Base-by-base conservation (phyloP, 2,113 vertebrate species). In the Amazona guildingii region DNA sequence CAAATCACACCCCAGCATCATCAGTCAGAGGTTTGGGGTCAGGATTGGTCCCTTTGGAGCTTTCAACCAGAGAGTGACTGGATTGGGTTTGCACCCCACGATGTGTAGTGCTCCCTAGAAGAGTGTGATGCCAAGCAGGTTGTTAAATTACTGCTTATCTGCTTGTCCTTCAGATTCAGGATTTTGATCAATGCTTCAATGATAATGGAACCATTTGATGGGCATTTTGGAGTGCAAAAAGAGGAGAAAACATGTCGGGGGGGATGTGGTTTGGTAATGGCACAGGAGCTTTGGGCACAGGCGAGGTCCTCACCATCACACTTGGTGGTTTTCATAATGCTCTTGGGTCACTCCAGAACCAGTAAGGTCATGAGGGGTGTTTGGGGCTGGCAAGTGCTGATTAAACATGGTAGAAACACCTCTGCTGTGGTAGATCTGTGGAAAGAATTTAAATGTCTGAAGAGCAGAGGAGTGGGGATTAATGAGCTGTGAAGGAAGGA, bases 401-500 rank as follows among this genome's bases (percentile, higher is more conserved):
- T 97, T 96, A 91, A 97, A 97, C 74, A 59, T 19, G 77, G 54
- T 94, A 68, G 69, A 91, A 91, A 93, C 88, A 96, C 91, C 91
- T 96, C 83, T 69, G 28, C 80, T 77, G 29, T 62, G 79, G 66
- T 94, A 70, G 62, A 88, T 89, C 88, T 95, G 92, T 61, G 92
- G 78, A 83, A 18, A 8, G 89, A 94, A 97, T 96, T 93, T 73
- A 64, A 89, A 94, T 72, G 86, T 61, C 72, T 92, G 96, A 86
- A 78, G 88, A 91, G 91, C 93, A 94, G 87, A 95, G 90, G 90
- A 87, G 74, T 46, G 7, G 57, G 88, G 79, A 85, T 95, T 97
- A 98, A 98, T 35, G 86, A 97, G 84, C 96, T 96, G 48, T 76
- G 88, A 95, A 97, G 94, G 85, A 86, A 90, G 74, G 25, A 94